Conservation (phyloP, 2,113 vertebrate species). For the Proteles cristata region DNA sequence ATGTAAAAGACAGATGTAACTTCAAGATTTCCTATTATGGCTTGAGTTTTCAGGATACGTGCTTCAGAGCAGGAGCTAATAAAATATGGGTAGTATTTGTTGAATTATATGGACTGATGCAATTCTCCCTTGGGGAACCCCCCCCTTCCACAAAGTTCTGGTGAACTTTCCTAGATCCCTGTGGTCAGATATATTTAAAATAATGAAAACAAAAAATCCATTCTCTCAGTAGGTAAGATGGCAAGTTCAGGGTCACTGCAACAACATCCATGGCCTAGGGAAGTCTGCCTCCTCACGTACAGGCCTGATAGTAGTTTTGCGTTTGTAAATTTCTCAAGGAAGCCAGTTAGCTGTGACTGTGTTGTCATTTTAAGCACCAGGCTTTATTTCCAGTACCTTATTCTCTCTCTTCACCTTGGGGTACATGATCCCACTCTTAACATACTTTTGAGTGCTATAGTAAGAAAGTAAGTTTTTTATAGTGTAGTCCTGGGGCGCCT, state of each 20-base stretch:
- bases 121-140: background rate
- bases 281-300: background rate
- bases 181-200: background rate
- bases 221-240: background rate
- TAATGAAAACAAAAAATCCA: background rate
- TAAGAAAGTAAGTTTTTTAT: background rate
- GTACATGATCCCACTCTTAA: background rate
- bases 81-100: fast-evolving
- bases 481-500: background rate
- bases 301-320: fast-evolving
- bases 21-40: background rate
- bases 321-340: background rate
- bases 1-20: background rate
- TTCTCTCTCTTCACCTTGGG: background rate
- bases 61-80: fast-evolving
- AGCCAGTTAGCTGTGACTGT: background rate
- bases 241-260: background rate
- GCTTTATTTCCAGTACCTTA: background rate
- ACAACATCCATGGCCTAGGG: fast-evolving
- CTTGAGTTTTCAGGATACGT: background rate
- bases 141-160: background rate
- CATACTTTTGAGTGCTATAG: background rate
- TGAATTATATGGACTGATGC: background rate
- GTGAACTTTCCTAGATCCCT: background rate
- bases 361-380: background rate